Conservation (phyloP, 30 jellyfish, hydroid and myxozoan genomes). For the Catostylus mosaicus region DNA sequence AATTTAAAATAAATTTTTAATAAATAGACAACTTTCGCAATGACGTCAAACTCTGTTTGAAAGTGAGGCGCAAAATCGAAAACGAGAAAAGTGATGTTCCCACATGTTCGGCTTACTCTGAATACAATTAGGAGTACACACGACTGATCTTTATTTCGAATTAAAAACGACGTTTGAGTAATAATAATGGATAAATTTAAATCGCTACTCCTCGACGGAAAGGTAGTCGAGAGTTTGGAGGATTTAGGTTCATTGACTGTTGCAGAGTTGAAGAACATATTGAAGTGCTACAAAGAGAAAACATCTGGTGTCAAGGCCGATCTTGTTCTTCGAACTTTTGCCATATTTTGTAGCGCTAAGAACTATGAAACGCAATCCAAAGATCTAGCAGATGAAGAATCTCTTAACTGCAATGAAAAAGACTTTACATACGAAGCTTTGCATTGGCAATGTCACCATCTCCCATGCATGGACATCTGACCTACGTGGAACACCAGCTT, state of each 20-base stretch:
- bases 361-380: neutral
- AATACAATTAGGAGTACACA: too few species aligned
- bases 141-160: too few species aligned
- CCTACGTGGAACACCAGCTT: conserved; percentile 50
- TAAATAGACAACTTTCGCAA: too few species aligned
- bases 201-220: conserved; percentile 39
- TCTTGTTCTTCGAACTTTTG: conserved; percentile 53
- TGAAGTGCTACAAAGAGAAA: conserved; percentile 47
- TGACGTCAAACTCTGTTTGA: too few species aligned
- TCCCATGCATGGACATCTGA: conserved; percentile 63
- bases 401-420: conserved; percentile 7
- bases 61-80: too few species aligned
- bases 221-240: conserved; percentile 33
- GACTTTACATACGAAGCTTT: conserved; percentile 34
- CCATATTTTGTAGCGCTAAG: conserved; percentile 49
- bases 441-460: conserved; percentile 27
- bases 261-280: conserved; percentile 13
- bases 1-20: too few species aligned
- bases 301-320: conserved; percentile 48
- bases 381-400: conserved; percentile 6
- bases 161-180: too few species aligned
- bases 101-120: too few species aligned
- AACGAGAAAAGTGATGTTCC: too few species aligned
- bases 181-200: conserved; percentile 29
- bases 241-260: conserved; percentile 33